phyloP scores from a whole-genome alignment of 2,113 vertebrate genomes.

The Abramis brama region DNA sequence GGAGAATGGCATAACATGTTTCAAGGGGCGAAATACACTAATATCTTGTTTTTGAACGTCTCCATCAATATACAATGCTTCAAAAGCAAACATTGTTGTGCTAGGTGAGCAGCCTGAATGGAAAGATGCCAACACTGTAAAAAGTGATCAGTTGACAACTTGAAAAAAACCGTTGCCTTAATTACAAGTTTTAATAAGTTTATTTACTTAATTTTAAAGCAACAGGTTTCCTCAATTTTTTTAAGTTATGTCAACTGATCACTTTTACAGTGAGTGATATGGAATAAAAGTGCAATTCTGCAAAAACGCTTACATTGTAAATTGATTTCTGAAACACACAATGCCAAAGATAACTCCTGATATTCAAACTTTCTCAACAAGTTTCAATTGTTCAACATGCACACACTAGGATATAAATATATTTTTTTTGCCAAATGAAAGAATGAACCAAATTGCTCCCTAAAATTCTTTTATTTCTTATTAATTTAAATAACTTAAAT shows the following conservation, averaged over 20 bases:
- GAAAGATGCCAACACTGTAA: background rate
- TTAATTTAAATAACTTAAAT: slow-evolving; percentile 83
- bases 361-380: background rate
- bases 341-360: background rate
- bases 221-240: too few species aligned
- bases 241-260: too few species aligned
- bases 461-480: slow-evolving; percentile 67
- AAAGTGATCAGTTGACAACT: too few species aligned
- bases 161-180: too few species aligned
- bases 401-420: background rate
- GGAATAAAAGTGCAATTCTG: too few species aligned
- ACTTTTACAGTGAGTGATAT: too few species aligned
- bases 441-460: slow-evolving; percentile 16
- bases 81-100: background rate
- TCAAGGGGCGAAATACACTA: background rate
- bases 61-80: background rate
- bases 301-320: too few species aligned
- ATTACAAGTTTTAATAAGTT: too few species aligned
- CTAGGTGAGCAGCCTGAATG: background rate
- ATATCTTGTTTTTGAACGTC: background rate
- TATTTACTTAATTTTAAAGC: too few species aligned
- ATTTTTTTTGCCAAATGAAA: background rate
- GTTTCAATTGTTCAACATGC: background rate
- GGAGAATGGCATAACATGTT: background rate
- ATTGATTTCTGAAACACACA: background rate